phyloP scores from a whole-genome alignment of 2,797 vertebrate genomes.

The Picus viridis region DNA sequence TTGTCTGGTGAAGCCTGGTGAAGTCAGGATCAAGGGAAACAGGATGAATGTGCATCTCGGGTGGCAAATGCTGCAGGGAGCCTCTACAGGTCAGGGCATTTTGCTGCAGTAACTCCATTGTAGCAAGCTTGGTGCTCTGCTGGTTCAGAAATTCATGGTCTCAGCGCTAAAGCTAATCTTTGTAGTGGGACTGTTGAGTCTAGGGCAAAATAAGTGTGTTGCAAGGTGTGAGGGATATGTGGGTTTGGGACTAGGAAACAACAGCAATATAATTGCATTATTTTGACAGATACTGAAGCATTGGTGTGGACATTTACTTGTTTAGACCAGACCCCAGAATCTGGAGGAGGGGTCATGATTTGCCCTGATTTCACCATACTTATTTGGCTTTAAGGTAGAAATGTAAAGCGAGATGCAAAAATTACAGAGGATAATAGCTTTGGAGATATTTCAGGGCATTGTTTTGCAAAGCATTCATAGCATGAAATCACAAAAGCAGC shows the following conservation, averaged over 20 bases:
- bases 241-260: not conserved
- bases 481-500: not conserved
- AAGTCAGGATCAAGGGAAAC: not conserved
- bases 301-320: not conserved
- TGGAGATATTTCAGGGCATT: not conserved
- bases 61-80: rapidly evolving
- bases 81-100: not conserved
- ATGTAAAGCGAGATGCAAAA: not conserved
- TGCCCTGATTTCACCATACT: not conserved
- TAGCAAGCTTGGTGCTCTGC: not conserved
- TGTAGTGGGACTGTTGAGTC: not conserved
- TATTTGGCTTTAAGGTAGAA: not conserved
- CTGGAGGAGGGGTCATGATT: not conserved
- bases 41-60: not conserved
- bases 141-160: not conserved
- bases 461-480: not conserved
- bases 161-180: not conserved
- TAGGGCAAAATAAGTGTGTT: not conserved
- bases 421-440: not conserved
- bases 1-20: not conserved
- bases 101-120: not conserved
- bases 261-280: rapidly evolving
- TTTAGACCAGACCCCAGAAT: not conserved
- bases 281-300: not conserved
- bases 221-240: not conserved